These are phyloP conservation scores for Cecidostiba fungosa DNA, from an alignment of 2,888 invertebrate genomes.

Conservation along the genomic window DNA sequence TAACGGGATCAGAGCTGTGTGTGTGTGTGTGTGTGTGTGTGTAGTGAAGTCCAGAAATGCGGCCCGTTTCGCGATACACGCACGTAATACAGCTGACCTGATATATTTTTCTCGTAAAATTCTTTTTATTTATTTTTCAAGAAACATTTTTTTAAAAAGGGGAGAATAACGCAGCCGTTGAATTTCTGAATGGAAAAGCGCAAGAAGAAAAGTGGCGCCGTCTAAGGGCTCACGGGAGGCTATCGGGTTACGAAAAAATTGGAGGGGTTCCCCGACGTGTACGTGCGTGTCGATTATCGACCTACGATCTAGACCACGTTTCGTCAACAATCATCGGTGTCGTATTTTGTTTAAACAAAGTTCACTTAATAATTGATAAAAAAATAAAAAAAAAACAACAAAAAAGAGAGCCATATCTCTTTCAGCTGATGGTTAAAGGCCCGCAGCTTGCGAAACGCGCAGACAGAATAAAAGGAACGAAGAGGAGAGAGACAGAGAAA, in stretches of 20 bases:
- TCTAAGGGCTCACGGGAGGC: background rate
- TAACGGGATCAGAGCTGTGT: too few relatives aligned
- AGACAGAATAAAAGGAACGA: slow-evolving; percentile 30
- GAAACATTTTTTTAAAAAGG: background rate
- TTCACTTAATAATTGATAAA: too few relatives aligned
- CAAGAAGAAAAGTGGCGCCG: background rate
- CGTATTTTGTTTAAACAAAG: too few relatives aligned
- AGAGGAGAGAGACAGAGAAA: background rate
- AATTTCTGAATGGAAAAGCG: slow-evolving; percentile 1
- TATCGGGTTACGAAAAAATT: background rate
- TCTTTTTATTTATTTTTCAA: background rate
- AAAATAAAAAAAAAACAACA: background rate
- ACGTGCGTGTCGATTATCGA: background rate
- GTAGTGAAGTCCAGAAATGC: slow-evolving; percentile 21
- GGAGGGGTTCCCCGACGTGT: background rate
- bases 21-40: background rate
- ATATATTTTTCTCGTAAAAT: background rate
- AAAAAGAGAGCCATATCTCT: background rate
- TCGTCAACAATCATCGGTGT: too few relatives aligned
- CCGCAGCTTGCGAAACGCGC: background rate
- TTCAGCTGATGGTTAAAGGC: background rate
- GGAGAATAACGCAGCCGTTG: background rate
- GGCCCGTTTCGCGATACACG: background rate
- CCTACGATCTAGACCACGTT: background rate
- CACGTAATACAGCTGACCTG: background rate